Evolutionary conservation across 2,797 vertebrate genomes (phyloP).

Genomic region (Adelosebastes latens): DNA sequence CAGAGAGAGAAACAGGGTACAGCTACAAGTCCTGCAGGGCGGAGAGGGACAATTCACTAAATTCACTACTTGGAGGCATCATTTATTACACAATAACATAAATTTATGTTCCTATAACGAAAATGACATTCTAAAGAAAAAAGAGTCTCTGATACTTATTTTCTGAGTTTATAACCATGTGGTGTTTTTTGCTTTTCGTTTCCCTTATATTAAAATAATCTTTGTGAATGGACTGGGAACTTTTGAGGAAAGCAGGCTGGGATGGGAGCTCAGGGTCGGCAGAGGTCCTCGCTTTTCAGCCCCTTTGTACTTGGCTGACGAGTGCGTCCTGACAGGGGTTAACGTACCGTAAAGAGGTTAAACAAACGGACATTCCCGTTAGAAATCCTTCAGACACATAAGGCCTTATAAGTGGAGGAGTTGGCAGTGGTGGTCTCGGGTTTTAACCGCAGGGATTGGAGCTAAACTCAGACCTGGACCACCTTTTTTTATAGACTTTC

Average conservation of each 20-base stretch:
- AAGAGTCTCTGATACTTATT: background rate
- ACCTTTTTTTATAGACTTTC: background rate
- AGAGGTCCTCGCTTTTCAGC: conserved; percentile 58
- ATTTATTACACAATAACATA: background rate
- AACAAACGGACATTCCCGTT: conserved; percentile 82
- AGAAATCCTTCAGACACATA: conserved; percentile 70
- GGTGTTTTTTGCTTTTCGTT: background rate
- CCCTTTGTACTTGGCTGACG: conserved; percentile 74
- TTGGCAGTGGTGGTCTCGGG: conserved; percentile 11
- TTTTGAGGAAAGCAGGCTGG: background rate
- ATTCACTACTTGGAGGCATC: background rate
- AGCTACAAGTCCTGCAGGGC: background rate
- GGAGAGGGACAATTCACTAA: no score
- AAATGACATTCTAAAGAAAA: background rate
- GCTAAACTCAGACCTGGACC: background rate
- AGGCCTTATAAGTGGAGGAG: conserved; percentile 50
- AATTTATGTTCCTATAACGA: background rate
- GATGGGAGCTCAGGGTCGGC: conserved; percentile 19
- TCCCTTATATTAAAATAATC: background rate
- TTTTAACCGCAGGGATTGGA: conserved; percentile 13
- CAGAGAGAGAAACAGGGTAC: background rate
- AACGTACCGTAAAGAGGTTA: conserved; percentile 86
- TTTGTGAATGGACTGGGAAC: background rate
- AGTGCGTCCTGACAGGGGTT: conserved; percentile 83
- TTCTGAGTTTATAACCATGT: background rate